Conservation (phyloP, 2,888 invertebrate species). For the Eudasyphora cyanicolor region DNA sequence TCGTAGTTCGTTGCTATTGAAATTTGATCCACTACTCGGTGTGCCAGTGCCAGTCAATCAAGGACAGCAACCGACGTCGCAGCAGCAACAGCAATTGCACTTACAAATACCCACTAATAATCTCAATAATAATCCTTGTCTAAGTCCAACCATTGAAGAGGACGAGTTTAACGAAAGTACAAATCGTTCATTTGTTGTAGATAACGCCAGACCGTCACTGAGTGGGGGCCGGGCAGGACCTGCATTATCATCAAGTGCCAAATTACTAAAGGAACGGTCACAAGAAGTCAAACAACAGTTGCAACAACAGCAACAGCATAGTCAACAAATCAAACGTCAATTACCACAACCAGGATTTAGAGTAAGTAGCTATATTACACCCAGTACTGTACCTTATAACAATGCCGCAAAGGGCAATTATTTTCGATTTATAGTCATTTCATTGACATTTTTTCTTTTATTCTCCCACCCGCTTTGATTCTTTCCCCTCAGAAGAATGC, state of each 20-base stretch:
- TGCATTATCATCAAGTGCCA: constrained; percentile 68
- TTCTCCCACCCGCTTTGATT: constrained; percentile 17
- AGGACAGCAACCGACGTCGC: constrained; percentile 53
- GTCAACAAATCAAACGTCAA: constrained; percentile 49
- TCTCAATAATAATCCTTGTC: constrained; percentile 60
- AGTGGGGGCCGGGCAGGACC: constrained; percentile 28
- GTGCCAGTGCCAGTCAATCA: constrained; percentile 75
- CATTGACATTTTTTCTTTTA: not conserved
- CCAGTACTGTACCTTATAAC: constrained; percentile 42
- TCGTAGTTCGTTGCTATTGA: constrained; percentile 78
- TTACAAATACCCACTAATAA: constrained; percentile 68
- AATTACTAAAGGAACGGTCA: constrained; percentile 62
- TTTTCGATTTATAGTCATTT: not conserved
- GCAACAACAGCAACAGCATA: constrained; percentile 57
- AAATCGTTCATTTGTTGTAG: constrained; percentile 71
- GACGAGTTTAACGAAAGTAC: constrained; percentile 73
- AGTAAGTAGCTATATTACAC: too few species aligned
- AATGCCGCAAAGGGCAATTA: constrained; percentile 69
- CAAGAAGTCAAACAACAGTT: constrained; percentile 61
- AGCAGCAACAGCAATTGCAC: constrained; percentile 58
- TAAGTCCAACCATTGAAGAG: constrained; percentile 78
- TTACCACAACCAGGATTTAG: constrained; percentile 60
- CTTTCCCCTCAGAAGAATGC: constrained; percentile 74
- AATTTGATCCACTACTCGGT: constrained; percentile 79
- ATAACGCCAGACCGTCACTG: constrained; percentile 21